Conservation (phyloP, 1,140 invertebrate genomes). For the Onthophagus taurus region DNA sequence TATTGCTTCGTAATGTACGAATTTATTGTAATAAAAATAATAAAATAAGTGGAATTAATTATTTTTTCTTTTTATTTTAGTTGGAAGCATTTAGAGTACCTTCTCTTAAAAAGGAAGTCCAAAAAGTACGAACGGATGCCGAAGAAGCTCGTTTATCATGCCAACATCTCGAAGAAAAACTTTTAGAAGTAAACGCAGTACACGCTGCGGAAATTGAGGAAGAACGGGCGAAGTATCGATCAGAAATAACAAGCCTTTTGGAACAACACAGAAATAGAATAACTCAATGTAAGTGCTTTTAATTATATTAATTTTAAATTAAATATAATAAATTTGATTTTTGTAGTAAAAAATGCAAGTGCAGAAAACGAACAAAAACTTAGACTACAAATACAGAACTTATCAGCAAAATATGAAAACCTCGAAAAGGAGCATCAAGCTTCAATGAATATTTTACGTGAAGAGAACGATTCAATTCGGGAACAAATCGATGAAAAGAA, state of each 20-base stretch:
- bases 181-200: conserved; percentile 38
- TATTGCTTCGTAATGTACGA: no score
- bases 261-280: conserved; percentile 31
- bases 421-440: conserved; percentile 31
- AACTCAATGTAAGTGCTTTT: conserved; percentile 29
- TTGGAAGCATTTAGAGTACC: conserved; percentile 50
- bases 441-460: conserved; percentile 31
- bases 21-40: no score
- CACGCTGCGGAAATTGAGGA: conserved; percentile 32
- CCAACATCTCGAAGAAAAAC: conserved; percentile 42
- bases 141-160: conserved; percentile 44
- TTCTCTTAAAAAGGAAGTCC: conserved; percentile 42
- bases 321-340: conserved; percentile 13
- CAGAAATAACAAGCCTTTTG: conserved; percentile 26
- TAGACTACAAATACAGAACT: conserved; percentile 21
- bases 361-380: conserved; percentile 23
- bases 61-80: conserved; percentile 37
- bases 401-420: conserved; percentile 30
- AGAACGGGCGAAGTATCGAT: conserved; percentile 23
- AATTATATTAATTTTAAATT: neutral
- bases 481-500: conserved; percentile 35
- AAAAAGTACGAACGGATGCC: conserved; percentile 41
- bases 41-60: no score
- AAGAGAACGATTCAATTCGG: conserved; percentile 35
- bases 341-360: conserved; percentile 31